phyloP scores from a whole-genome alignment of 1,140 invertebrate species.

The Eciton burchellii region DNA sequence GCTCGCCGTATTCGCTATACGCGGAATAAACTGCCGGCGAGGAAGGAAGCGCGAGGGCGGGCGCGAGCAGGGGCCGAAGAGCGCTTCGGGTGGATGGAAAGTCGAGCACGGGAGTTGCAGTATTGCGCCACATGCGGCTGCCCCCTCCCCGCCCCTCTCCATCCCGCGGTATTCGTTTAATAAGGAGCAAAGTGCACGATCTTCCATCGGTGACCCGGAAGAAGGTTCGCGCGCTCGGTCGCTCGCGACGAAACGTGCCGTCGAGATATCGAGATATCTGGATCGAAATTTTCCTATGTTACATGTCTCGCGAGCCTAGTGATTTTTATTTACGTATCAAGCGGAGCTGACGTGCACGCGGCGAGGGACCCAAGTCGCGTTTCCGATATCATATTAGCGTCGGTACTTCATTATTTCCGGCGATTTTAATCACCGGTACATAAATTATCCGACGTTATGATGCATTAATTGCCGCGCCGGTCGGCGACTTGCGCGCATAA shows the following conservation, averaged over 20 bases:
- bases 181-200: constrained; percentile 36
- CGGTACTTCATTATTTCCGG: neutral
- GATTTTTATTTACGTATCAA: neutral
- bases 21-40: constrained; percentile 37
- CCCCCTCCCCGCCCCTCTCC: neutral
- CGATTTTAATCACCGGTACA: neutral
- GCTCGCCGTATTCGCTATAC: constrained; percentile 42
- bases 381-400: neutral
- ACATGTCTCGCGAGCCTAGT: too few relatives aligned
- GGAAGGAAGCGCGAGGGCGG: neutral
- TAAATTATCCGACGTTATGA: constrained; percentile 1
- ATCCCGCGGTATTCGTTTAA: constrained; percentile 48
- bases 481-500: neutral
- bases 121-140: neutral
- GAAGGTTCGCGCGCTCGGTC: constrained; percentile 17
- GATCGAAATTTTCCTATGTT: too few relatives aligned
- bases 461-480: neutral
- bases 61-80: constrained; percentile 41
- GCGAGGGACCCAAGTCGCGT: neutral
- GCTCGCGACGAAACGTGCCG: constrained; percentile 1
- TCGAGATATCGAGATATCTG: too few relatives aligned
- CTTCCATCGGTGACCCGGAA: constrained; percentile 1
- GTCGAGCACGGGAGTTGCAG: constrained; percentile 23
- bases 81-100: constrained; percentile 33
- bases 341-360: too few relatives aligned